phyloP scores from a whole-genome alignment of 2,797 vertebrate species.

The Neostethus bicornis region DNA sequence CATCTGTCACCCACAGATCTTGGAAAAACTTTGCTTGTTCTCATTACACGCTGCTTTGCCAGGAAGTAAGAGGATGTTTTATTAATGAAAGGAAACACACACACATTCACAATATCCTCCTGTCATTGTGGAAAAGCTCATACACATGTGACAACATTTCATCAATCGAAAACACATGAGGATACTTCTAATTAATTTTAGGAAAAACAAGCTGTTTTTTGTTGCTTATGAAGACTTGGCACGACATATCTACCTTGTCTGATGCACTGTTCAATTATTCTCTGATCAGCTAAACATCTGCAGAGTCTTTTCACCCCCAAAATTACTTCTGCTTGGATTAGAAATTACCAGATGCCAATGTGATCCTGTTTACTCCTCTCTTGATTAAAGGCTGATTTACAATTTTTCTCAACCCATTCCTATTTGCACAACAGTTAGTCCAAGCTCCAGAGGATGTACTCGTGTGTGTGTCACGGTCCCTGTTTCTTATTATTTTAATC shows the following conservation, averaged over 20 bases:
- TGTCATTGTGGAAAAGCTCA: neutral
- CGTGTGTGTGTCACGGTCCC: no score
- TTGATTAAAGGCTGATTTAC: slow-evolving; percentile 29
- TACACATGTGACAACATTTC: slow-evolving; percentile 6
- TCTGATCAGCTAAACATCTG: slow-evolving; percentile 15
- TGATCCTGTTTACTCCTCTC: slow-evolving; percentile 5
- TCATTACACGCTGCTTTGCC: slow-evolving; percentile 11
- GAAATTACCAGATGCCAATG: slow-evolving; percentile 11
- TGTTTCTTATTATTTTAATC: no score
- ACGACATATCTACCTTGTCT: slow-evolving; percentile 20
- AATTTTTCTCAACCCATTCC: slow-evolving; percentile 34
- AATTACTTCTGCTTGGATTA: slow-evolving; percentile 5
- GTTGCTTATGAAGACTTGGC: neutral
- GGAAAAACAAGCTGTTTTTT: slow-evolving; percentile 16
- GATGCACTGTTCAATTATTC: slow-evolving; percentile 10
- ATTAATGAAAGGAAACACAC: neutral
- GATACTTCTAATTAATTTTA: neutral
- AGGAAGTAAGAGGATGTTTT: neutral
- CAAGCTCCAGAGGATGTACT: no score
- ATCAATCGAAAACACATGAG: slow-evolving; percentile 3
- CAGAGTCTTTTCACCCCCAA: slow-evolving; percentile 11
- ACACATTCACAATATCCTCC: neutral
- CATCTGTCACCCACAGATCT: slow-evolving; percentile 18
- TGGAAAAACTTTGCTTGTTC: slow-evolving; percentile 24
- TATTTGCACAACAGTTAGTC: no score